A percentile compares a stretch with the other conserved stretches of the same genome.
Evolutionary conservation across 2,113 vertebrate species (phyloP).

Genomic region (Psilopsiagon aymara): DNA sequence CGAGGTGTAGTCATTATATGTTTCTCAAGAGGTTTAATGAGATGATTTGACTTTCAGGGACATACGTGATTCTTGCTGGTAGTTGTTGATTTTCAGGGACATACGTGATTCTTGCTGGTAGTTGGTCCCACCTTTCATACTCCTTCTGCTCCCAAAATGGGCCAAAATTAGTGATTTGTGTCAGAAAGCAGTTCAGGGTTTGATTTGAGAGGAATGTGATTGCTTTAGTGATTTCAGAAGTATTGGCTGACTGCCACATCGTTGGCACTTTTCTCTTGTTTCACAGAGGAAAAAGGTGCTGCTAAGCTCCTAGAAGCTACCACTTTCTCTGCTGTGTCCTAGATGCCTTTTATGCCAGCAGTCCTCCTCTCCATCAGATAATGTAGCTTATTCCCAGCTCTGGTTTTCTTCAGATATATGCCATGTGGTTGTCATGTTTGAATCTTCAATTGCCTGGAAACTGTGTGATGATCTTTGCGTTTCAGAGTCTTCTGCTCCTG

Average conservation of each 20-base stretch:
- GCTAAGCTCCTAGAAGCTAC: background rate
- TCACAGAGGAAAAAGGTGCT: background rate
- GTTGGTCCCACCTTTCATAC: background rate
- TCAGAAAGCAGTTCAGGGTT: background rate
- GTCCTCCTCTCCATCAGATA: background rate
- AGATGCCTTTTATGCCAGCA: background rate
- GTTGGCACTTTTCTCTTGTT: background rate
- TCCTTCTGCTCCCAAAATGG: background rate
- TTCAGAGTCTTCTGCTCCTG: slow-evolving; percentile 75
- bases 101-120: background rate
- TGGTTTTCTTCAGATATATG: background rate
- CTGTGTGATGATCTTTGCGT: background rate
- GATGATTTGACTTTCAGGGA: background rate
- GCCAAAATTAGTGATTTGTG: background rate
- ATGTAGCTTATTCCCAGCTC: background rate
- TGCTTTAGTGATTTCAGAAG: background rate
- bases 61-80: background rate
- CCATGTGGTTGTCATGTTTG: background rate
- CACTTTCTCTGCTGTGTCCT: background rate
- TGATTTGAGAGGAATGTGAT: background rate
- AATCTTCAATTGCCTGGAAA: background rate
- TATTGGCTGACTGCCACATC: background rate
- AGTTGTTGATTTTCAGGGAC: background rate
- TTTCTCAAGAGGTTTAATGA: background rate
- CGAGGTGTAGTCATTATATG: background rate